Evolutionary conservation across 2,113 vertebrate genomes (phyloP).

Genomic region (Narcine bancroftii): DNA sequence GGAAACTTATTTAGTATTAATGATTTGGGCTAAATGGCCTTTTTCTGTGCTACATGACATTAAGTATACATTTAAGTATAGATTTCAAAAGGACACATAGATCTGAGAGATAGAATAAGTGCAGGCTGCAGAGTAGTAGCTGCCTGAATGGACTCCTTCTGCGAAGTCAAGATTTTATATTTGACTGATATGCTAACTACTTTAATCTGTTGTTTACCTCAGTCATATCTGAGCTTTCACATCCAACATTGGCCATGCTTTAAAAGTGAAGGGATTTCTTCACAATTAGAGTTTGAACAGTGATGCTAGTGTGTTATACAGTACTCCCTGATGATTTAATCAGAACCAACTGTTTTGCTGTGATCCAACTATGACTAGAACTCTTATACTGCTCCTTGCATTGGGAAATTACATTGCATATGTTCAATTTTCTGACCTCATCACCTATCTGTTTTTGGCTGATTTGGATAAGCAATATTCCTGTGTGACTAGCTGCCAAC

Average conservation of each 20-base stretch:
- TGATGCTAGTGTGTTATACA: neutral
- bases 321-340: slow-evolving; percentile 29
- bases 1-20: too few relatives aligned
- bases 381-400: neutral
- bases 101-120: too few relatives aligned
- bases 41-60: too few relatives aligned
- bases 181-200: neutral
- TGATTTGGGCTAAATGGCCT: too few relatives aligned
- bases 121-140: too few relatives aligned
- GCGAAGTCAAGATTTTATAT: neutral
- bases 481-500: neutral
- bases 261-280: neutral
- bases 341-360: neutral
- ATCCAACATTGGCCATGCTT: neutral
- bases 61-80: too few relatives aligned
- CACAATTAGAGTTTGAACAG: slow-evolving; percentile 14
- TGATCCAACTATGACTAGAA: slow-evolving; percentile 1
- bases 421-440: slow-evolving; percentile 31
- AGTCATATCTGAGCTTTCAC: neutral
- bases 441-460: slow-evolving; percentile 16
- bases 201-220: neutral
- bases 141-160: too few relatives aligned
- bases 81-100: too few relatives aligned
- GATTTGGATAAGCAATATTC: slow-evolving; percentile 13
- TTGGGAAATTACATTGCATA: slow-evolving; percentile 27